These are phyloP conservation scores for Scolopax mira DNA, from an alignment of 2,113 vertebrate species.

Conservation along the genomic window DNA sequence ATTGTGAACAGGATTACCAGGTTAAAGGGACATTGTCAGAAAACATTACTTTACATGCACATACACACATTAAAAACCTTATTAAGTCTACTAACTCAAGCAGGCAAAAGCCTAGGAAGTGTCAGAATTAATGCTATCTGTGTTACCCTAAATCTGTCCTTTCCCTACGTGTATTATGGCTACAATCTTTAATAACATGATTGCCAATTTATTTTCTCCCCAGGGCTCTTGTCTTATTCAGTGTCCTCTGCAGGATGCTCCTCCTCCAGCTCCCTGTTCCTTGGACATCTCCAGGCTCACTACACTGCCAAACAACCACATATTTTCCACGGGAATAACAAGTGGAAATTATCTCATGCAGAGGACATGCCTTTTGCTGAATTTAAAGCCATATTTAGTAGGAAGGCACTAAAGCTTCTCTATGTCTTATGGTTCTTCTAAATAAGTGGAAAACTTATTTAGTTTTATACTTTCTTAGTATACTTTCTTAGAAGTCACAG, in stretches of 20 bases:
- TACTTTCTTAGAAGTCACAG: background rate
- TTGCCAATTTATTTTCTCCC: background rate
- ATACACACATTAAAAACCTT: background rate
- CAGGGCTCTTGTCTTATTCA: background rate
- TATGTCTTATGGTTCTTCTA: background rate
- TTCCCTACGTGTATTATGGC: background rate
- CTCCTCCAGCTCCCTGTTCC: background rate
- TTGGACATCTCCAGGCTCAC: background rate
- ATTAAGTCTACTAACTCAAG: background rate
- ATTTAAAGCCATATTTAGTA: slow-evolving; percentile 29
- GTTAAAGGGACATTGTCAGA: background rate
- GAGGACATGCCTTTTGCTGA: background rate
- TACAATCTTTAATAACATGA: background rate
- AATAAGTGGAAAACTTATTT: background rate
- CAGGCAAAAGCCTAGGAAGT: background rate
- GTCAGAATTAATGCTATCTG: background rate
- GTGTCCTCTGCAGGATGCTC: background rate
- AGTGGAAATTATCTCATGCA: background rate
- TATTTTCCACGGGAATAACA: slow-evolving; percentile 36
- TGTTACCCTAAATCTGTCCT: background rate
- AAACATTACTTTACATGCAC: background rate
- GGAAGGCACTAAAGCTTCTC: background rate
- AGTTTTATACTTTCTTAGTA: too few species aligned
- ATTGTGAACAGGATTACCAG: background rate
- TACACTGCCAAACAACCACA: background rate